Percentiles rank a stretch among this genome's conserved stretches.
Conservation (phyloP, 2,797 vertebrate species). For the Lycodopsis pacificus region DNA sequence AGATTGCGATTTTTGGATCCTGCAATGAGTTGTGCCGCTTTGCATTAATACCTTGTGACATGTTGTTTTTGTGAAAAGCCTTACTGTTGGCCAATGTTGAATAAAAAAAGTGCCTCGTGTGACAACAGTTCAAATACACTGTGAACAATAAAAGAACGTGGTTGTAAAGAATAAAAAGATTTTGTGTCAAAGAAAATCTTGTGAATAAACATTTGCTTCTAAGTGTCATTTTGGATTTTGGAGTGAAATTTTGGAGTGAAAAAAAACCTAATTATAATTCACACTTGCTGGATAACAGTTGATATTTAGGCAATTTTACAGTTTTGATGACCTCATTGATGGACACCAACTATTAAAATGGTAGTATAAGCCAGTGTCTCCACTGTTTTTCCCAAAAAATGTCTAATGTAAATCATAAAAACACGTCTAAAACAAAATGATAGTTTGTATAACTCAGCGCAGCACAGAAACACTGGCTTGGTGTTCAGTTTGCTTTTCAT, state of each 20-base stretch:
- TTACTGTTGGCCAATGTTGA: slow-evolving; percentile 49
- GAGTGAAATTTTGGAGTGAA: too few relatives aligned
- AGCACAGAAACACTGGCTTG: slow-evolving; percentile 19
- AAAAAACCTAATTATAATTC: slow-evolving; percentile 39
- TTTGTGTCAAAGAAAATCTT: slow-evolving; percentile 15
- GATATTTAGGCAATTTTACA: not conserved
- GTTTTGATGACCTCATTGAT: not conserved
- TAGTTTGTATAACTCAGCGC: slow-evolving; percentile 33
- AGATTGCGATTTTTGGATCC: slow-evolving; percentile 46
- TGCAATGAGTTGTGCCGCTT: slow-evolving; percentile 45
- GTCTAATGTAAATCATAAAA: not conserved
- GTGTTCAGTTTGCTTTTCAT: slow-evolving; percentile 60
- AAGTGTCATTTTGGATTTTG: slow-evolving; percentile 17
- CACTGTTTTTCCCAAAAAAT: not conserved
- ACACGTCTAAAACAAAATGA: slow-evolving; percentile 13
- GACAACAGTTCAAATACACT: slow-evolving; percentile 39
- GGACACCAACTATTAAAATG: not conserved
- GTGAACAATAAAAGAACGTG: slow-evolving; percentile 18
- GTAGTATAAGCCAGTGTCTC: not conserved
- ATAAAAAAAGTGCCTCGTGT: slow-evolving; percentile 42
- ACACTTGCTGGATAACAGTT: not conserved
- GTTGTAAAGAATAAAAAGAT: slow-evolving; percentile 1
- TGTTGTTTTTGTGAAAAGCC: slow-evolving; percentile 61
- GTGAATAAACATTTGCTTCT: slow-evolving; percentile 14
- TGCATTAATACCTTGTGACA: slow-evolving; percentile 66